Evolutionary conservation across 1,140 invertebrate genomes (phyloP).

Genomic region (Oncopodura yosiiana): DNA sequence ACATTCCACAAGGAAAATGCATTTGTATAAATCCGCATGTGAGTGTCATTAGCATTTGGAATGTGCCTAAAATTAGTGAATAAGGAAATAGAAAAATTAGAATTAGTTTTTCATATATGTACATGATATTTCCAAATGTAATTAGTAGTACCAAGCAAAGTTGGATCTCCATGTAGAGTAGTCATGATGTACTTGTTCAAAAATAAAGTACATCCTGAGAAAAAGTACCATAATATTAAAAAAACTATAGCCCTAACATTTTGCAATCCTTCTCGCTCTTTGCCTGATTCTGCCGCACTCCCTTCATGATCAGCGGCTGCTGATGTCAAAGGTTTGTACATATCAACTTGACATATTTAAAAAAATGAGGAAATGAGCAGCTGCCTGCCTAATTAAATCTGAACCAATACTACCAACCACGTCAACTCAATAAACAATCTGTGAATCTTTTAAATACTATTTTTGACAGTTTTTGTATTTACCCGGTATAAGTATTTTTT

Average conservation of each 20-base stretch:
- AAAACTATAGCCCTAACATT: conserved; percentile 58
- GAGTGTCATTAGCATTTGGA: conserved; percentile 68
- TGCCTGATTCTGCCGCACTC: background rate
- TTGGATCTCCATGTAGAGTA: conserved; percentile 65
- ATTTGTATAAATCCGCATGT: conserved; percentile 65
- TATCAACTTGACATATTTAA: conserved; percentile 4
- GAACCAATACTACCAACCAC: too few species aligned
- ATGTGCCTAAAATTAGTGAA: conserved; percentile 46
- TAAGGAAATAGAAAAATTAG: background rate
- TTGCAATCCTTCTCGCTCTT: conserved; percentile 43
- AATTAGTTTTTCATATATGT: background rate
- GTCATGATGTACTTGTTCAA: conserved; percentile 74
- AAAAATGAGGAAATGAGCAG: too few species aligned
- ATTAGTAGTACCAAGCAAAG: conserved; percentile 53
- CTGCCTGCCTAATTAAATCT: too few species aligned
- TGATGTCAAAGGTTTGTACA: background rate
- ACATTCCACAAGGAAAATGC: conserved; percentile 65
- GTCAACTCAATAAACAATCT: too few species aligned
- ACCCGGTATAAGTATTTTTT: too few species aligned
- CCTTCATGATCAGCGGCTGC: too few species aligned
- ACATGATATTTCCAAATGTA: too few species aligned
- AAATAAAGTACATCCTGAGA: conserved; percentile 68
- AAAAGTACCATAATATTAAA: conserved; percentile 64
- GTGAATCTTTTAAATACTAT: too few species aligned
- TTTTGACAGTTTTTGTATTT: too few species aligned